These are phyloP conservation scores for Hippocampus mohnikei DNA, from an alignment of 2,113 vertebrate species.

Conservation along the genomic window DNA sequence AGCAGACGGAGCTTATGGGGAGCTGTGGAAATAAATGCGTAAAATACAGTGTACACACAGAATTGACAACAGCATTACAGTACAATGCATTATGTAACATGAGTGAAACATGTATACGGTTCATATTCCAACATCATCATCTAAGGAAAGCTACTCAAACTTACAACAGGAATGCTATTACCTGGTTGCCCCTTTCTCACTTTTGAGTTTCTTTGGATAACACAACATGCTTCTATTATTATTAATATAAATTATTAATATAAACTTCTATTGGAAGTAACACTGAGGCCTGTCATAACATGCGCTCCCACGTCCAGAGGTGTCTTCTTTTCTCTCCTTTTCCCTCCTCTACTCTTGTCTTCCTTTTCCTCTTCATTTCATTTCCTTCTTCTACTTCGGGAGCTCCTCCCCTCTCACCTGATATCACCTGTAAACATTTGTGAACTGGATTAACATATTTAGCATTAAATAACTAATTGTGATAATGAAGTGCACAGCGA, in stretches of 20 bases:
- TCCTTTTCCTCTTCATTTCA: background rate
- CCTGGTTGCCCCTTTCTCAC: slow-evolving; percentile 16
- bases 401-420: slow-evolving; percentile 49
- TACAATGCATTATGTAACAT: background rate
- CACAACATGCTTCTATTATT: slow-evolving; percentile 11
- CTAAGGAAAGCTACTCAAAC: background rate
- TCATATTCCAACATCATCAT: background rate
- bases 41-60: slow-evolving; percentile 2
- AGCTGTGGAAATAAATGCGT: slow-evolving; percentile 8
- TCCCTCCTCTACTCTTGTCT: background rate
- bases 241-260: background rate
- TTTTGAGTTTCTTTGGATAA: slow-evolving; percentile 5
- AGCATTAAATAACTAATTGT: background rate
- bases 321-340: background rate
- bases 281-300: slow-evolving; percentile 35
- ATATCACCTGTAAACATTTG: slow-evolving; percentile 35
- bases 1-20: slow-evolving; percentile 29
- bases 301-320: slow-evolving; percentile 14
- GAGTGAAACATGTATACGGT: background rate
- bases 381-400: background rate
- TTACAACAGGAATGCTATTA: slow-evolving; percentile 8
- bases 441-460: background rate
- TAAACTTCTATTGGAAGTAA: background rate
- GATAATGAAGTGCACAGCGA: background rate
- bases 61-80: background rate